Evolutionary conservation across 2,113 vertebrate genomes (phyloP).

Genomic region (Danionella cerebrum): DNA sequence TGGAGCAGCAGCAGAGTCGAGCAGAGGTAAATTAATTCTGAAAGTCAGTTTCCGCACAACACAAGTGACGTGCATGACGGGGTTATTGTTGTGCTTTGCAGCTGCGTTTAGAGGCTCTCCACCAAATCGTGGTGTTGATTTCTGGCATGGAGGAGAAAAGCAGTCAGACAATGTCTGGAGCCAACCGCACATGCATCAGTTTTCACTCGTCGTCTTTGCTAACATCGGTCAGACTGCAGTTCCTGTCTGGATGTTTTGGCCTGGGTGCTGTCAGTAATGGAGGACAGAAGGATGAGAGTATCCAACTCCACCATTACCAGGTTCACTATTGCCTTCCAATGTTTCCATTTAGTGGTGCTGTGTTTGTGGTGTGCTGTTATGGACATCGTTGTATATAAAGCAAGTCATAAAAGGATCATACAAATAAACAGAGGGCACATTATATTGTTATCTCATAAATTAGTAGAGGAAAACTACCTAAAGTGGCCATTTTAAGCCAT

Average conservation of each 20-base stretch:
- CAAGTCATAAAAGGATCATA: too few relatives aligned
- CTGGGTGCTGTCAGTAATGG: slow-evolving; percentile 79
- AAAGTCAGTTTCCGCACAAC: not conserved
- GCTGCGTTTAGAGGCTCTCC: slow-evolving; percentile 91
- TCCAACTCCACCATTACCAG: slow-evolving; percentile 94
- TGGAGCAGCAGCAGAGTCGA: slow-evolving; percentile 92
- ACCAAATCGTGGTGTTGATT: slow-evolving; percentile 90
- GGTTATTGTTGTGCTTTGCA: slow-evolving; percentile 48
- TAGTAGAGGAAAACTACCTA: too few relatives aligned
- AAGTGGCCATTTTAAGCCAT: too few relatives aligned
- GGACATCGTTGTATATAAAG: too few relatives aligned
- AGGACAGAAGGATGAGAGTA: slow-evolving; percentile 80
- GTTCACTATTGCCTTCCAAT: slow-evolving; percentile 46
- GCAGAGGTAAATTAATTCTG: slow-evolving; percentile 74
- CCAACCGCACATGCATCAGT: slow-evolving; percentile 58
- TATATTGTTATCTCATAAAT: too few relatives aligned
- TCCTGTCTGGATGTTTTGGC: slow-evolving; percentile 93
- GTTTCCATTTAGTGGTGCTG: not conserved
- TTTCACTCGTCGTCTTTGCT: slow-evolving; percentile 87
- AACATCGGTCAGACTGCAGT: slow-evolving; percentile 91
- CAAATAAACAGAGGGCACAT: too few relatives aligned
- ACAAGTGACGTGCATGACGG: too few relatives aligned
- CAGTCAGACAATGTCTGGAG: slow-evolving; percentile 55
- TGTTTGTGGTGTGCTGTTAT: too few relatives aligned
- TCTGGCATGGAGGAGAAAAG: slow-evolving; percentile 97